Conservation (phyloP, 2,888 invertebrate species). For the Ennomos erosarius region DNA sequence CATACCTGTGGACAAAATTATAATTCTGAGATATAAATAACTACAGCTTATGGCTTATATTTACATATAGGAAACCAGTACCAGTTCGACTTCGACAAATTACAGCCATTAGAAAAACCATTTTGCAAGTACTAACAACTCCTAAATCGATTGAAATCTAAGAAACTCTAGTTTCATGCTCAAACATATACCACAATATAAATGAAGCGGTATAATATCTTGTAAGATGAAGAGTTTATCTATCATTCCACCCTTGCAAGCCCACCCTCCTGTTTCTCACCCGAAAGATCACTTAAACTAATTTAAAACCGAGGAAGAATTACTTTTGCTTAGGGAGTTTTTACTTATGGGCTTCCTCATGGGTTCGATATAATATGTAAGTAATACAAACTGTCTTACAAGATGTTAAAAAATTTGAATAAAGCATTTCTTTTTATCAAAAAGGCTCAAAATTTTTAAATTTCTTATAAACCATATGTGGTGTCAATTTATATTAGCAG, state of each 20-base stretch:
- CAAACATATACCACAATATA: slow-evolving; percentile 6
- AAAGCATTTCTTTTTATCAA: no score
- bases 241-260: slow-evolving; percentile 27
- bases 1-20: slow-evolving; percentile 40
- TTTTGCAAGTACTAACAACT: no score
- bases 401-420: neutral
- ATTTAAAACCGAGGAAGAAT: slow-evolving; percentile 37
- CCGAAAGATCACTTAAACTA: slow-evolving; percentile 40
- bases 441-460: no score
- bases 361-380: slow-evolving; percentile 28
- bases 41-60: neutral
- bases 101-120: no score
- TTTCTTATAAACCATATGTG: no score
- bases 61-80: no score
- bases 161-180: slow-evolving; percentile 11
- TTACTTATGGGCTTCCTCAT: slow-evolving; percentile 11
- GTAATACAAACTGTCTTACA: slow-evolving; percentile 8
- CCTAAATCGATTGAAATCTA: slow-evolving; percentile 1
- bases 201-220: slow-evolving; percentile 25
- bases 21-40: neutral
- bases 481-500: no score
- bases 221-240: slow-evolving; percentile 35
- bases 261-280: slow-evolving; percentile 30
- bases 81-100: no score
- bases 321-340: slow-evolving; percentile 31